Evolutionary conservation across 2,797 vertebrate species (phyloP).

Genomic region (Sebastes jordani): DNA sequence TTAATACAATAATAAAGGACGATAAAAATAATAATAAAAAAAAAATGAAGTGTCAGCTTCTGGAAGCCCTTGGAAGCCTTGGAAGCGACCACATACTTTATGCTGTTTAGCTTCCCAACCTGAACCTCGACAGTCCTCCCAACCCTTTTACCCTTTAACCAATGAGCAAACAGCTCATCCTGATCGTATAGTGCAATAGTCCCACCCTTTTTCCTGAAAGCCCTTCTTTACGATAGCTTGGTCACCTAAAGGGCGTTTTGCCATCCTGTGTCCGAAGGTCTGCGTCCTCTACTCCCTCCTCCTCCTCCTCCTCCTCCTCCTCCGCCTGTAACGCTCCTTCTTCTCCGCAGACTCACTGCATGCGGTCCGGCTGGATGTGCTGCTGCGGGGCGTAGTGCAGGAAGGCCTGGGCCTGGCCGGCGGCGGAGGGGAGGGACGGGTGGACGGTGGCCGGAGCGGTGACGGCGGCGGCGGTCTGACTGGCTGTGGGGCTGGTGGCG

Average conservation of each 20-base stretch:
- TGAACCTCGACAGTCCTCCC: slow-evolving; percentile 39
- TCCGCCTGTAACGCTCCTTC: not conserved
- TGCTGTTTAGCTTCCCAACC: slow-evolving; percentile 58
- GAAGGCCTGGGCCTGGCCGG: slow-evolving; percentile 80
- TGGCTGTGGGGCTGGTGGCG: slow-evolving; percentile 76
- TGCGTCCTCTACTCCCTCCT: not conserved
- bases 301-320: not conserved
- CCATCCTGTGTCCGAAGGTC: slow-evolving; percentile 30
- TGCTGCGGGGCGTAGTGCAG: slow-evolving; percentile 91
- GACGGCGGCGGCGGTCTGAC: slow-evolving; percentile 67
- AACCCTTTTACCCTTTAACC: slow-evolving; percentile 36
- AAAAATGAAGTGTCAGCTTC: slow-evolving; percentile 74
- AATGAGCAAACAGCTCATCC: slow-evolving; percentile 59
- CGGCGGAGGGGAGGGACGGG: slow-evolving; percentile 75
- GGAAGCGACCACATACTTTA: slow-evolving; percentile 58
- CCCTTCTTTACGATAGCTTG: slow-evolving; percentile 42
- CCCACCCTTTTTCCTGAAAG: slow-evolving; percentile 74
- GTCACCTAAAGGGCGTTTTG: slow-evolving; percentile 38
- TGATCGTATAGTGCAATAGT: slow-evolving; percentile 79
- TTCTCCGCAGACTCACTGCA: slow-evolving; percentile 84
- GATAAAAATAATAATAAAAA: slow-evolving; percentile 47
- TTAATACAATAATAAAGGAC: slow-evolving; percentile 75
- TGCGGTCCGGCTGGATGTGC: slow-evolving; percentile 91
- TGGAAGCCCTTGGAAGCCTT: slow-evolving; percentile 73
- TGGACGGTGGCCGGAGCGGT: slow-evolving; percentile 79